Evolutionary conservation across 2,113 vertebrate species (phyloP), one percentile per base, ranked within the genome.

Genomic region (Fulica atra): DNA sequence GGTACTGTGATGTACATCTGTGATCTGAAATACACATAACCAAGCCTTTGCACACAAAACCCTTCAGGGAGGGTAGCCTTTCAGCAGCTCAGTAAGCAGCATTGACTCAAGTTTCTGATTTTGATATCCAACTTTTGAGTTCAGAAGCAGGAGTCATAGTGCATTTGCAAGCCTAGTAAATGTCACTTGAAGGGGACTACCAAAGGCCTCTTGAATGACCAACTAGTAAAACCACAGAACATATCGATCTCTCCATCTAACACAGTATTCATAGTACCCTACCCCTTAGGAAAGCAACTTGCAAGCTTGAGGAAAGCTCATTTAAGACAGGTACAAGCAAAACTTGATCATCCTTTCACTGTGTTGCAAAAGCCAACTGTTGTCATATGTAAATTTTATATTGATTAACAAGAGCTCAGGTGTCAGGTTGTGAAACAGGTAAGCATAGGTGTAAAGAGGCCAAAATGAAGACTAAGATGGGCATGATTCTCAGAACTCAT

Each of bases 101-200:
- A 53, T 0, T 16, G 5, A 36, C 46, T 3, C 9, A 6, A 6
- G 2, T 6, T n/a, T n/a, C n/a, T 16, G 1, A 0, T 33, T 57
- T 44, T 54, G 6, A 2, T 11, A 33, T 0, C 10, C 7, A 11
- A 24, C 20, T 13, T 81, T 48, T 48, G 21, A 23, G 21, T 48
- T 48, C 48, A 23, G 48, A 48, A 46, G 44, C 17, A 46, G 48
- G 6, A 23, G 11, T 48, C 48, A 48, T 18, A 46, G 44, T 46
- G 17, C 44, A 23, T 20, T 48, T 38, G 11, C 6, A n/a, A 20
- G 6, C 1, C 10, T 1, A 6, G 1, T 8, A 1, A 26, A 2
- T 3, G 8, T 16, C 33, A 8, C 5, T 17, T 7, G 28, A 24
- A 25, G 56, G 8, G 0, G 9, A 11, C 2, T 33, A 23, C 33